phyloP scores from a whole-genome alignment of 2,888 invertebrate genomes.

The Blomia tropicalis region DNA sequence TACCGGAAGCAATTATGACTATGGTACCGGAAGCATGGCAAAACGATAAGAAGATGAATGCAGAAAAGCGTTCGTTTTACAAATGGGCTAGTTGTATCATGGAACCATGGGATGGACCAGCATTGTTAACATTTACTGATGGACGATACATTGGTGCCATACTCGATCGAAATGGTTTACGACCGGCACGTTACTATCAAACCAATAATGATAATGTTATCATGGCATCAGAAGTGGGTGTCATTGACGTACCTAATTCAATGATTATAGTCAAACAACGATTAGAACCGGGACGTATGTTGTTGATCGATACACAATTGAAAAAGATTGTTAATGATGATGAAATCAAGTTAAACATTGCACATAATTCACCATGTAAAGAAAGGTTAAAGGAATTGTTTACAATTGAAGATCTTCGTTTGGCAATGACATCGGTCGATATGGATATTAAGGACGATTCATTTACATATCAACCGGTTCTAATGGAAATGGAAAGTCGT shows the following conservation, averaged over 20 bases:
- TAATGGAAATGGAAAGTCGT: constrained; percentile 22
- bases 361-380: constrained; percentile 70
- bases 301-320: constrained; percentile 80
- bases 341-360: constrained; percentile 72
- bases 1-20: constrained; percentile 95
- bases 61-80: constrained; percentile 84
- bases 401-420: constrained; percentile 37
- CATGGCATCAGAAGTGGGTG: constrained; percentile 98
- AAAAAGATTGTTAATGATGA: constrained; percentile 81
- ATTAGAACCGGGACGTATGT: constrained; percentile 92
- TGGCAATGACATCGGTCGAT: constrained; percentile 32
- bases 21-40: constrained; percentile 99
- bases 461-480: constrained; percentile 21
- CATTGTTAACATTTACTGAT: constrained; percentile 89
- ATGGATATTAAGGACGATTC: constrained; percentile 5
- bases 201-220: constrained; percentile 89
- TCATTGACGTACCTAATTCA: constrained; percentile 59
- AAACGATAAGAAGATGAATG: constrained; percentile 72
- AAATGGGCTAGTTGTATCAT: constrained; percentile 90
- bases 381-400: constrained; percentile 73
- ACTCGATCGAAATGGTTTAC: constrained; percentile 66
- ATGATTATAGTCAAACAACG: constrained; percentile 76
- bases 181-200: constrained; percentile 92
- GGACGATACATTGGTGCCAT: constrained; percentile 80
- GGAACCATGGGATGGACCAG: constrained; percentile 99